phyloP scores from a whole-genome alignment of 2,113 vertebrate genomes.

The Cyprinus carpio region DNA sequence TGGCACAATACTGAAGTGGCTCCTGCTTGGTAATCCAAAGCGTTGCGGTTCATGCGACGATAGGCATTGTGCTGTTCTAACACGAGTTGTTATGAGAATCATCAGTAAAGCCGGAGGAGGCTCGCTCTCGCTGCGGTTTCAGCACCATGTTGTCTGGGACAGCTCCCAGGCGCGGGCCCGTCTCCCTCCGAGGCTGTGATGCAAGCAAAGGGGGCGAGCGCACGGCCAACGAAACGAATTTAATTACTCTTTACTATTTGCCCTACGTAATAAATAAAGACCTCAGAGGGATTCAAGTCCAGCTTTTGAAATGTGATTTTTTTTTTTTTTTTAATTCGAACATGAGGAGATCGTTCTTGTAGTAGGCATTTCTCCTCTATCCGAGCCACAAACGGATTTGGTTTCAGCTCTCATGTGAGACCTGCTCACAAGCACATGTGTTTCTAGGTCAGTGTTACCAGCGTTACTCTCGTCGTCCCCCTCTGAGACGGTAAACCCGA shows the following conservation, averaged over 20 bases:
- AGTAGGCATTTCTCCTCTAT: not conserved
- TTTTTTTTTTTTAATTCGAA: not conserved
- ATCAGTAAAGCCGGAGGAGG: constrained; percentile 22
- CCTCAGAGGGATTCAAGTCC: not conserved
- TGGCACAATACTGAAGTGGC: not conserved
- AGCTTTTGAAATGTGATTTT: not conserved
- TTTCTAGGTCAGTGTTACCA: constrained; percentile 29
- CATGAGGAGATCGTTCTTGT: not conserved
- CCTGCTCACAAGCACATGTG: constrained; percentile 7
- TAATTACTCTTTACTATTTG: not conserved
- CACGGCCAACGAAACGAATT: too few species aligned
- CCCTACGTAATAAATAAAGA: not conserved
- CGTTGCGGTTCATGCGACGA: constrained; percentile 2
- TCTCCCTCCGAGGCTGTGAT: constrained; percentile 50
- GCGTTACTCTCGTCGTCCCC: not conserved
- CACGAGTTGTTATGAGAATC: constrained; percentile 4
- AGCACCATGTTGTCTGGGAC: constrained; percentile 65
- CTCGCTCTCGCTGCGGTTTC: constrained; percentile 56
- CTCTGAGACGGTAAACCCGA: not conserved
- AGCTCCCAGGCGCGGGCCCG: constrained; percentile 61
- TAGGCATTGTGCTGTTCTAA: constrained; percentile 4
- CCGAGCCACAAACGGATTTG: not conserved
- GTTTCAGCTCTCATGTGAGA: not conserved
- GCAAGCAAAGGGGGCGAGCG: constrained; percentile 13
- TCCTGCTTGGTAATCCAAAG: not conserved